phyloP scores from a whole-genome alignment of 2,797 vertebrate species.

The Danio albolineatus region DNA sequence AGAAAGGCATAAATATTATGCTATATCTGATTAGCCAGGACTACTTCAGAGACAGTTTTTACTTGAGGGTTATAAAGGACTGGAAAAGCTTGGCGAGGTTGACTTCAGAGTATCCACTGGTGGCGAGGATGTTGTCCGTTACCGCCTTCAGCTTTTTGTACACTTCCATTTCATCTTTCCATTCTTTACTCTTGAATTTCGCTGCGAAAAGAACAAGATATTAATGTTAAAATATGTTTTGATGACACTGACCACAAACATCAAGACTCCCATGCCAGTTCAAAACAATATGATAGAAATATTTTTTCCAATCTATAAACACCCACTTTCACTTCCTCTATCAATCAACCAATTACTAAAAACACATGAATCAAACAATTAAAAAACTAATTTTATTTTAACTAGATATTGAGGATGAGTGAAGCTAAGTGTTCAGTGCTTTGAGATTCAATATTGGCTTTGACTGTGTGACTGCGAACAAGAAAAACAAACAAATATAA shows the following conservation, averaged over 20 bases:
- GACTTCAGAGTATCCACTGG: constrained; percentile 92
- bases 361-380: too few species aligned
- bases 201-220: constrained; percentile 46
- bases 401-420: too few species aligned
- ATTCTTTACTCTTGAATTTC: background rate
- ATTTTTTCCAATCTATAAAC: background rate
- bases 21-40: background rate
- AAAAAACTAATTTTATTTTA: too few species aligned
- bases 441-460: too few species aligned
- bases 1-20: constrained; percentile 30
- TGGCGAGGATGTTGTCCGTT: constrained; percentile 82
- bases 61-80: constrained; percentile 79
- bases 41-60: background rate
- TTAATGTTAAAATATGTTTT: background rate
- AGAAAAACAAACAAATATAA: too few species aligned
- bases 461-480: too few species aligned
- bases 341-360: too few species aligned
- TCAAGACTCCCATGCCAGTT: background rate
- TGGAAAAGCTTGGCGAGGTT: constrained; percentile 94
- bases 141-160: constrained; percentile 88
- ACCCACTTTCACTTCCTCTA: background rate
- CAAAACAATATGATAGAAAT: background rate
- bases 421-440: too few species aligned
- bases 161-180: constrained; percentile 64
- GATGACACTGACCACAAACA: background rate